Evolutionary conservation across 2,113 vertebrate genomes (phyloP).

Genomic region (Lophochroa leadbeateri): DNA sequence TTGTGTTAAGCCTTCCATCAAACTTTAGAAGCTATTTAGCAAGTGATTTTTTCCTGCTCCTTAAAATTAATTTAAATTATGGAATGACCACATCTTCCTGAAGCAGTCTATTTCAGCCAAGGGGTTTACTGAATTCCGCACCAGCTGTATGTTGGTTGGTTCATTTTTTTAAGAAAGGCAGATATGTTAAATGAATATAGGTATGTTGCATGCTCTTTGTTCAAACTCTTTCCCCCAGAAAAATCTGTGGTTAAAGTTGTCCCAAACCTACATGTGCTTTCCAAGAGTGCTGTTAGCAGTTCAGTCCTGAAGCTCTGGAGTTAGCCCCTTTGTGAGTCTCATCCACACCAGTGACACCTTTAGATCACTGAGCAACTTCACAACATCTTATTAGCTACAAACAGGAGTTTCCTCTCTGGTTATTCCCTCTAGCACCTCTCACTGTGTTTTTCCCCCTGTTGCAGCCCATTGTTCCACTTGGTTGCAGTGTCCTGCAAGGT

Average conservation of each 20-base stretch:
- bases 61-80: conserved; percentile 20
- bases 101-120: conserved; percentile 8
- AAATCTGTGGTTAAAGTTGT: neutral
- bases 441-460: neutral
- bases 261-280: neutral
- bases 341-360: neutral
- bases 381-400: neutral
- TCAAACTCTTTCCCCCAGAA: neutral
- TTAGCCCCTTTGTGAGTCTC: neutral
- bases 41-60: neutral
- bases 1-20: neutral
- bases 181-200: neutral
- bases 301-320: neutral
- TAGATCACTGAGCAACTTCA: neutral
- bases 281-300: conserved; percentile 15
- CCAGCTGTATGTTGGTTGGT: conserved; percentile 16
- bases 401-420: neutral
- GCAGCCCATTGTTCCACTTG: neutral
- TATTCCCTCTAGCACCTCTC: neutral
- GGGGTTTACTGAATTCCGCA: neutral
- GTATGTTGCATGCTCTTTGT: conserved; percentile 23
- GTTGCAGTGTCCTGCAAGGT: neutral
- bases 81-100: conserved; percentile 25
- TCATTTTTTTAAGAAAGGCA: neutral
- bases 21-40: neutral